Evolutionary conservation across 1,140 invertebrate species (phyloP).

Genomic region (Caerostris darwini): DNA sequence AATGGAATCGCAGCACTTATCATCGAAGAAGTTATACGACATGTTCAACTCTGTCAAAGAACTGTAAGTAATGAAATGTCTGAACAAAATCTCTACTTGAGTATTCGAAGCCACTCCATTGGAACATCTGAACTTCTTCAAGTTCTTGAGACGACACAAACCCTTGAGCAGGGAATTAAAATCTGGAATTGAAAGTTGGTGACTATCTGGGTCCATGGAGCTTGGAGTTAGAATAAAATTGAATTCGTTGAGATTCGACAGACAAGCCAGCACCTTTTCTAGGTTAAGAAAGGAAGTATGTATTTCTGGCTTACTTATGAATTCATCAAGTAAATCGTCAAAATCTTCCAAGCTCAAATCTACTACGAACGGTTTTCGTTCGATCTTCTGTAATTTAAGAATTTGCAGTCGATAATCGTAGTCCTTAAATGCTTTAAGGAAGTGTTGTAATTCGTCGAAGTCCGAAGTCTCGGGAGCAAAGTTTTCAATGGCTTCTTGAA

Average conservation of each 20-base stretch:
- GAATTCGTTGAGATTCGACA: conserved; percentile 1
- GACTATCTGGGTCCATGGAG: background rate
- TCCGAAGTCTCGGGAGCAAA: conserved; percentile 24
- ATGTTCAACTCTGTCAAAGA: conserved; percentile 2
- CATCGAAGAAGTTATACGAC: conserved; percentile 36
- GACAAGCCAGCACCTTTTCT: background rate
- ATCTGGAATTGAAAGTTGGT: background rate
- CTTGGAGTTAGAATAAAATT: background rate
- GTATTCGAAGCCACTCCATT: background rate
- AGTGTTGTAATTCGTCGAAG: background rate
- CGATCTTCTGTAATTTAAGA: background rate
- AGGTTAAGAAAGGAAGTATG: background rate
- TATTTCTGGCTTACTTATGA: background rate
- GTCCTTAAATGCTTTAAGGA: background rate
- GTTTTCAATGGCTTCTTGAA: conserved; percentile 25
- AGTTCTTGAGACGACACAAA: background rate
- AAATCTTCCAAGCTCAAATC: conserved; percentile 27
- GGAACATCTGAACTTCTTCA: conserved; percentile 44
- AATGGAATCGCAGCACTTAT: conserved; percentile 8
- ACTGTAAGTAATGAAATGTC: background rate
- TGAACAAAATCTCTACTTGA: background rate
- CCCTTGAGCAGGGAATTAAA: conserved; percentile 53
- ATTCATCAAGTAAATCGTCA: conserved; percentile 46
- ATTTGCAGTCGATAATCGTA: conserved; percentile 13
- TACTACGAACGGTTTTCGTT: background rate